Base-by-base conservation (phyloP, 2,888 invertebrate species). In the Myopa testacea region DNA sequence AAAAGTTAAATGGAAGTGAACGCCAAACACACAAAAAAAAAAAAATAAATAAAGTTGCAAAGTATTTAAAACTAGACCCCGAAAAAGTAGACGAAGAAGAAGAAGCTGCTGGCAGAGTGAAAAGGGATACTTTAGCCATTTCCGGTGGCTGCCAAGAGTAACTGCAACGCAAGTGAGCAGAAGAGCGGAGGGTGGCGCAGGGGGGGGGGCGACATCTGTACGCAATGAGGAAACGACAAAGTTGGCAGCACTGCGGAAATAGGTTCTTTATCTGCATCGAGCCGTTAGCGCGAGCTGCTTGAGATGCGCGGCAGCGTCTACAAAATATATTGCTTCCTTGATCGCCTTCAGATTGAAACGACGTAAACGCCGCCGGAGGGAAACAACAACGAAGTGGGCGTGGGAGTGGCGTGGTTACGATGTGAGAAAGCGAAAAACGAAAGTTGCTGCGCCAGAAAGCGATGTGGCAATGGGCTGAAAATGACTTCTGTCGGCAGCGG, bases 301-400 rank as follows among this genome's bases (percentile, higher is more conserved):
- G 76, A 78, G 81, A 81, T 83, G 82, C 83, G 82, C 80, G 82
- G 65, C 62, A 62, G 62, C 82, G 82, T 81, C 81, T 81, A 82
- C 81, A 82, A 81, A 84, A 85, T 84, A 82, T 84, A 85, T 84
- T 84, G 83, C 85, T 83, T 84, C 83, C 83, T 83, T 84, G 84
- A 85, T 85, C 84, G 82, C 84, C 82, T 84, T 83, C 81, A 82
- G 83, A 83, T 83, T 81, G 81, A 79, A 81, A 67, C 45, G 73
- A 68, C 72, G 37, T 37, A 34, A 55, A 6, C 37, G 16, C 26
- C 34, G n/a, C 38, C 40, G 19, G 60, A 34, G 16, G 34, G 19
- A 10, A 62, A 62, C 58, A 58, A n/a, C 58, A n/a, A 3, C 26
- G n/a, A 3, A n/a, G 58, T 6, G 45, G 45, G 45, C 8, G n/a